Evolutionary conservation across 2,888 invertebrate genomes (phyloP).

Genomic region (Malthinus seriepunctatus): DNA sequence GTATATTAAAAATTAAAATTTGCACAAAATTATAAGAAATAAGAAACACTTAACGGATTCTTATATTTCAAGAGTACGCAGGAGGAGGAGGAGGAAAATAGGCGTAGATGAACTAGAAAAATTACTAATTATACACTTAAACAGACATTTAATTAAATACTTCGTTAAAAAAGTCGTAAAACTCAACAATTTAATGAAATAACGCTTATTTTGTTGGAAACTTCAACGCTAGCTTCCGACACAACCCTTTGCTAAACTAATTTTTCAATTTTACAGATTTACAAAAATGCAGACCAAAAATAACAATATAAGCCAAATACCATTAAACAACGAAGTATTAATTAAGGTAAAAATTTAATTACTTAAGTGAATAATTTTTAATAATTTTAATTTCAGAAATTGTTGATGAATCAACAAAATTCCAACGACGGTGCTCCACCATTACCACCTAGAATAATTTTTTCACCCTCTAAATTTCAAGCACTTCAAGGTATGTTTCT

Average conservation of each 20-base stretch:
- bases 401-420: background rate
- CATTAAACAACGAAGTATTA: slow-evolving; percentile 38
- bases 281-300: slow-evolving; percentile 67
- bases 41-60: too few relatives aligned
- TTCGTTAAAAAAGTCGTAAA: background rate
- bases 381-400: background rate
- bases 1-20: too few relatives aligned
- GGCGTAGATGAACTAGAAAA: too few relatives aligned
- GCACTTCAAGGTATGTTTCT: background rate
- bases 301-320: slow-evolving; percentile 62
- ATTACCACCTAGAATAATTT: slow-evolving; percentile 5
- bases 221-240: background rate
- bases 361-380: background rate
- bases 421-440: background rate
- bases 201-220: background rate
- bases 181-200: background rate
- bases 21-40: too few relatives aligned
- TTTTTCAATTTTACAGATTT: slow-evolving; percentile 5
- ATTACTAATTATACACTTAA: too few relatives aligned
- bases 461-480: slow-evolving; percentile 1
- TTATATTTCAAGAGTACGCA: too few relatives aligned
- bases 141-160: background rate
- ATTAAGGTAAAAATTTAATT: slow-evolving; percentile 19
- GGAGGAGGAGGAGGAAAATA: too few relatives aligned
- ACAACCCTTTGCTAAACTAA: background rate